Evolutionary conservation across 2,888 invertebrate species (phyloP).

Genomic region (Sphaerophoria rueppellii): DNA sequence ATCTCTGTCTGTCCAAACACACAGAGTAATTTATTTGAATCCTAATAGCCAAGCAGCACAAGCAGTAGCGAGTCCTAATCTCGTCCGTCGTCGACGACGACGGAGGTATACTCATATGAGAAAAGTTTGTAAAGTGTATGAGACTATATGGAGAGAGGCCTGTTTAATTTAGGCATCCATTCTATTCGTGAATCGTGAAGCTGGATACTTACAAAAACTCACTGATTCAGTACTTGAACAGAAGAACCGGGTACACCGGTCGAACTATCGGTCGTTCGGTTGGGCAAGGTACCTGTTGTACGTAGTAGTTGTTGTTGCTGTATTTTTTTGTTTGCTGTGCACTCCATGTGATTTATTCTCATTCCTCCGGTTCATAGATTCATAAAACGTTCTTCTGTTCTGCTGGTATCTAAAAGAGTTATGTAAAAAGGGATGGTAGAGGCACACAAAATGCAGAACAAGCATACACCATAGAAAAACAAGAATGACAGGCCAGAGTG

Average conservation of each 20-base stretch:
- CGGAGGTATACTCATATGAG: neutral
- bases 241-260: neutral
- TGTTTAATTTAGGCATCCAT: conserved; percentile 23
- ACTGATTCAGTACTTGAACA: neutral
- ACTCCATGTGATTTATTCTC: conserved; percentile 53
- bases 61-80: conserved; percentile 37
- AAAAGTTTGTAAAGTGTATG: neutral
- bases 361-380: conserved; percentile 31
- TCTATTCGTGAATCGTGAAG: neutral
- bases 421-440: conserved; percentile 14
- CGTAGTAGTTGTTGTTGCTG: too few species aligned
- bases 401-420: conserved; percentile 60
- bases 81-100: neutral
- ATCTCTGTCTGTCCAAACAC: conserved; percentile 62
- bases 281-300: conserved; percentile 48
- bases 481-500: conserved; percentile 24
- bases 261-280: neutral
- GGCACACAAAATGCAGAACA: conserved; percentile 19
- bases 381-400: conserved; percentile 37
- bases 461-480: conserved; percentile 3
- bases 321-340: conserved; percentile 24
- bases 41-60: conserved; percentile 39
- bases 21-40: conserved; percentile 57
- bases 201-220: conserved; percentile 23
- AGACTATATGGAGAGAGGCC: conserved; percentile 6